Conservation (phyloP, 2,888 invertebrate species). For the Hirtodrosophila confusa region DNA sequence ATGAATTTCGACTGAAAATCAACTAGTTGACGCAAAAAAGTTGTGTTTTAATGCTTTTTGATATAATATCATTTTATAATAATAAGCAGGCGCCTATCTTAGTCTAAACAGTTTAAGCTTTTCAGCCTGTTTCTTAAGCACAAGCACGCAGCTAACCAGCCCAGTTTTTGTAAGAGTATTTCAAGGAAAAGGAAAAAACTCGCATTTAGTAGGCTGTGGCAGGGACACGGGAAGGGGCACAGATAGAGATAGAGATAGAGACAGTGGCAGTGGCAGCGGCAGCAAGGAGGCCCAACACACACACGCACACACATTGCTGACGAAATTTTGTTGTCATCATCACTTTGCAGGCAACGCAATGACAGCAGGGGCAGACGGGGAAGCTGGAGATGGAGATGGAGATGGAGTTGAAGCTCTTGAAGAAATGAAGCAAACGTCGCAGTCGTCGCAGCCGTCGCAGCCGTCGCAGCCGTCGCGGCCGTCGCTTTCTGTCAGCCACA, state of each 20-base stretch:
- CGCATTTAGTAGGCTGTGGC: conserved; percentile 62
- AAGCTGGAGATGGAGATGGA: conserved; percentile 25
- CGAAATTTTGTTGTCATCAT: conserved; percentile 78
- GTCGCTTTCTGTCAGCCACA: conserved; percentile 67
- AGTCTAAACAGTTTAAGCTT: too few species aligned
- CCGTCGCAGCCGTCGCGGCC: too few species aligned
- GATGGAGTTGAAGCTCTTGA: conserved; percentile 38
- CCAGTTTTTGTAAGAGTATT: conserved; percentile 32
- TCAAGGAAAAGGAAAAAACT: conserved; percentile 24
- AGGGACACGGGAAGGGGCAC: conserved; percentile 6
- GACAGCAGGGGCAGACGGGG: conserved; percentile 22
- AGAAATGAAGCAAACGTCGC: conserved; percentile 5
- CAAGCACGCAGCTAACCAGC: background rate
- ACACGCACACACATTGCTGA: conserved; percentile 41
- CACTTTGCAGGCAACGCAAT: conserved; percentile 57
- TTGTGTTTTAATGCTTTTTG: too few species aligned
- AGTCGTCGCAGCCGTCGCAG: conserved; percentile 7
- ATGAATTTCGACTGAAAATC: too few species aligned
- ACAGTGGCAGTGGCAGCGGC: conserved; percentile 26
- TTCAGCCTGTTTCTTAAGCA: too few species aligned
- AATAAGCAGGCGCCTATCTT: too few species aligned
- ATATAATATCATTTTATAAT: too few species aligned
- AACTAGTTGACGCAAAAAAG: too few species aligned
- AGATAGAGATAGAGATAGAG: conserved; percentile 34
- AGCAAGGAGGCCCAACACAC: conserved; percentile 11